A percentile compares a stretch with the other conserved stretches of the same genome.
These are phyloP conservation scores for Saccostrea cuccullata DNA, from an alignment of 1,140 invertebrate genomes.

Conservation along the genomic window DNA sequence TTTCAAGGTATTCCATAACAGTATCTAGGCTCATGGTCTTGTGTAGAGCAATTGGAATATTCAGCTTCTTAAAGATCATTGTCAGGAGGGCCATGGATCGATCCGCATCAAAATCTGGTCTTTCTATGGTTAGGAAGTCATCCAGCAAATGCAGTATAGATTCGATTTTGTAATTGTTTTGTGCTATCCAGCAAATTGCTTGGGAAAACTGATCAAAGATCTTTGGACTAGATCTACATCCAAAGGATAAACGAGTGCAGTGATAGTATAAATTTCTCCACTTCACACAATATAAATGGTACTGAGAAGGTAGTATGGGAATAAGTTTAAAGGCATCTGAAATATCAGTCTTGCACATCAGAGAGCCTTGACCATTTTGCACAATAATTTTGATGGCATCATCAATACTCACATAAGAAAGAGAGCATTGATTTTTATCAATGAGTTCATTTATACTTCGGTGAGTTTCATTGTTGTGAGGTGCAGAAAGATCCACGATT, in stretches of 20 bases:
- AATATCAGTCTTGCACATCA: no score
- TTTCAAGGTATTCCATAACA: no score
- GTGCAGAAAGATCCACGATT: no score
- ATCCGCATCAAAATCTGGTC: not conserved
- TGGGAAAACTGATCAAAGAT: conserved; percentile 35
- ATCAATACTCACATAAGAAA: no score
- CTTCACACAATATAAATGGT: conserved; percentile 29
- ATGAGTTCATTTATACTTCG: no score
- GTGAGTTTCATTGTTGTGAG: no score
- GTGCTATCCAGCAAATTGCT: conserved; percentile 40
- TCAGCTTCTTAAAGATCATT: conserved; percentile 18
- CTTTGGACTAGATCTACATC: conserved; percentile 40
- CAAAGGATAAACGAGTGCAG: conserved; percentile 29
- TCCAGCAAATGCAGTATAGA: conserved; percentile 45
- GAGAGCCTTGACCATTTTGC: no score
- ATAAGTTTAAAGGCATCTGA: not conserved
- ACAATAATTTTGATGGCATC: no score
- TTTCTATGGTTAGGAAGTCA: conserved; percentile 50
- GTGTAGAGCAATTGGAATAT: no score
- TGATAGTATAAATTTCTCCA: conserved; percentile 44
- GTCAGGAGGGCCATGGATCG: conserved; percentile 35
- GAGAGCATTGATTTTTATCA: no score
- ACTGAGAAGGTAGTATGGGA: conserved; percentile 35
- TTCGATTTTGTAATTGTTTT: conserved; percentile 36
- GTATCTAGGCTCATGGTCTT: no score